These are phyloP conservation scores for Pseudanteris insignis DNA, from an alignment of 2,888 invertebrate genomes.

Conservation along the genomic window DNA sequence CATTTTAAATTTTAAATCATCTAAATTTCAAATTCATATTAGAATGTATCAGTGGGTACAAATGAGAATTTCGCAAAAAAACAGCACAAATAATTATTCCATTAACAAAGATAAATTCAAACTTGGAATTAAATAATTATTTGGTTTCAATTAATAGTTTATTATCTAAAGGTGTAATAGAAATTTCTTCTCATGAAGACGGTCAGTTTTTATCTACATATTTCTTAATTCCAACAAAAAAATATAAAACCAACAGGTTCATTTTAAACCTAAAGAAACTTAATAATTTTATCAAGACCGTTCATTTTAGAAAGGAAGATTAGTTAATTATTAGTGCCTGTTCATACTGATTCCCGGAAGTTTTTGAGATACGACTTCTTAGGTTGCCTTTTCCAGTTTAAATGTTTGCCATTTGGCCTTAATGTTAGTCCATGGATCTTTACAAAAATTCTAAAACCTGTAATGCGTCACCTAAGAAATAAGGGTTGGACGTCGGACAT, in stretches of 20 bases:
- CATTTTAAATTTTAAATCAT: too few species aligned
- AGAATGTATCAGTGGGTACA: too few species aligned
- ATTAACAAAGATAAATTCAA: not conserved
- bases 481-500: conserved; percentile 5
- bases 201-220: not conserved
- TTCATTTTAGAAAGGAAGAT: not conserved
- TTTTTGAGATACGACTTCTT: not conserved
- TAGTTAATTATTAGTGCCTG: not conserved
- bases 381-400: not conserved
- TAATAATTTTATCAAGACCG: not conserved
- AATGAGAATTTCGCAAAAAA: too few species aligned
- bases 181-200: not conserved
- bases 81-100: too few species aligned
- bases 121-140: not conserved
- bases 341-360: not conserved
- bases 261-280: not conserved
- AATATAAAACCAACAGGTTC: not conserved
- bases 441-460: conserved; percentile 3
- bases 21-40: too few species aligned
- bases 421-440: not conserved
- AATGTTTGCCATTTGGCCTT: conserved; percentile 1
- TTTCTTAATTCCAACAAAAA: not conserved
- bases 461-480: not conserved
- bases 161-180: not conserved
- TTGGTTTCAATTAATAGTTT: not conserved